These are phyloP conservation scores for Volucella zonaria DNA, from an alignment of 2,888 invertebrate genomes.

Conservation along the genomic window DNA sequence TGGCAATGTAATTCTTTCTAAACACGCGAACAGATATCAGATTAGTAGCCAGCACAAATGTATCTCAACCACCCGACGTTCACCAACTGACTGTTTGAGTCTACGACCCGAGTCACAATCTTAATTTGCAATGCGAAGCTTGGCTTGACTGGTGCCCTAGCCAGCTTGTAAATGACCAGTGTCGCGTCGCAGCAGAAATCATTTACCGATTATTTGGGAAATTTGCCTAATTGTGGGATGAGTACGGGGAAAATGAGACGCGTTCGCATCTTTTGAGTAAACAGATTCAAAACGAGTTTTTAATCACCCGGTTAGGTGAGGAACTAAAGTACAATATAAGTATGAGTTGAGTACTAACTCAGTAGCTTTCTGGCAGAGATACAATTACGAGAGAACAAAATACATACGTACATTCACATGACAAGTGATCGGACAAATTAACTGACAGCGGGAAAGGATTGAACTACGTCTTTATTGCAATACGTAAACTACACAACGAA, in stretches of 20 bases:
- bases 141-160: conserved; percentile 11
- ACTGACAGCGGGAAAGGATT: background rate
- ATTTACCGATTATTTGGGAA: conserved; percentile 37
- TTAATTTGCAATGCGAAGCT: conserved; percentile 40
- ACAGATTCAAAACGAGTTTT: conserved; percentile 58
- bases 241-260: conserved; percentile 27
- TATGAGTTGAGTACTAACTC: no score
- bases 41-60: conserved; percentile 21
- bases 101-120: conserved; percentile 53
- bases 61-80: conserved; percentile 58
- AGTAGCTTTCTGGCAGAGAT: background rate
- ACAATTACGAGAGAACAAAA: background rate
- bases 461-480: conserved; percentile 13
- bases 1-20: background rate
- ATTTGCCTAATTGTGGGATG: conserved; percentile 64
- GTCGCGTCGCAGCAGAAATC: conserved; percentile 33
- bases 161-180: conserved; percentile 32
- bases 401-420: background rate
- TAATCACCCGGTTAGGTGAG: conserved; percentile 10
- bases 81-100: conserved; percentile 53
- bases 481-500: background rate
- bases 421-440: conserved; percentile 24
- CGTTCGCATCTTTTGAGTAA: conserved; percentile 29
- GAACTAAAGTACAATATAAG: background rate
- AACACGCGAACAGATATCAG: conserved; percentile 6